Conservation (phyloP, 2,113 vertebrate genomes). For the Heloderma charlesbogerti region DNA sequence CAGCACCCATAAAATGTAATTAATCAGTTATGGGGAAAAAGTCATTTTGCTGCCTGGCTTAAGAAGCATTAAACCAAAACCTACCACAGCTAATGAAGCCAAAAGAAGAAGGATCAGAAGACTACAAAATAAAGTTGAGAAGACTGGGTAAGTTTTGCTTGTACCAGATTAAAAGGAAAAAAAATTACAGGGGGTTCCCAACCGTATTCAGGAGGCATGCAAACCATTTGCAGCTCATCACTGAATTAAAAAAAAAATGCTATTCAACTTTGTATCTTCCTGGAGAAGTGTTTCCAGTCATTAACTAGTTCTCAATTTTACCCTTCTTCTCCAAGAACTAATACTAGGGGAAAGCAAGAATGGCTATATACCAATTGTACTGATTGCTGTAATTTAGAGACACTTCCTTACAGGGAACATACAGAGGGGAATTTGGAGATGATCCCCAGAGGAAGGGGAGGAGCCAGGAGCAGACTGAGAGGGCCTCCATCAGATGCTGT, state of each 20-base stretch:
- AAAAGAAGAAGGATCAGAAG: constrained; percentile 15
- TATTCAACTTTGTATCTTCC: too few species aligned
- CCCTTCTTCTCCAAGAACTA: neutral
- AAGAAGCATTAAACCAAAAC: constrained; percentile 24
- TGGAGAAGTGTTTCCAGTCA: neutral
- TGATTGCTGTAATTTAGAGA: too few species aligned
- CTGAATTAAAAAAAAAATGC: neutral
- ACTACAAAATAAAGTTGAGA: constrained; percentile 11
- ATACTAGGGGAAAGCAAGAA: neutral
- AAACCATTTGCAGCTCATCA: neutral
- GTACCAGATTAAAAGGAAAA: neutral
- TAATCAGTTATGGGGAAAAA: constrained; percentile 5
- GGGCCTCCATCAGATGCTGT: too few species aligned
- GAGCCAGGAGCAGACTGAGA: too few species aligned
- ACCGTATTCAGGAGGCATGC: neutral
- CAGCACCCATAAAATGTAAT: constrained; percentile 34
- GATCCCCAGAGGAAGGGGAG: too few species aligned
- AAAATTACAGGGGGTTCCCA: neutral
- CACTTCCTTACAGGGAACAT: too few species aligned
- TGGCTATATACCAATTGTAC: neutral
- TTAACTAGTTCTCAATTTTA: neutral
- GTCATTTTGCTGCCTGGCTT: neutral
- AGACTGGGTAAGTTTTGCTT: neutral
- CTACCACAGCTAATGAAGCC: constrained; percentile 32
- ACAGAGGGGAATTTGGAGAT: too few species aligned